Evolutionary conservation across 2,888 invertebrate species (phyloP), one percentile per base, ranked within the genome.

Genomic region (Yponomeuta cagnagella): DNA sequence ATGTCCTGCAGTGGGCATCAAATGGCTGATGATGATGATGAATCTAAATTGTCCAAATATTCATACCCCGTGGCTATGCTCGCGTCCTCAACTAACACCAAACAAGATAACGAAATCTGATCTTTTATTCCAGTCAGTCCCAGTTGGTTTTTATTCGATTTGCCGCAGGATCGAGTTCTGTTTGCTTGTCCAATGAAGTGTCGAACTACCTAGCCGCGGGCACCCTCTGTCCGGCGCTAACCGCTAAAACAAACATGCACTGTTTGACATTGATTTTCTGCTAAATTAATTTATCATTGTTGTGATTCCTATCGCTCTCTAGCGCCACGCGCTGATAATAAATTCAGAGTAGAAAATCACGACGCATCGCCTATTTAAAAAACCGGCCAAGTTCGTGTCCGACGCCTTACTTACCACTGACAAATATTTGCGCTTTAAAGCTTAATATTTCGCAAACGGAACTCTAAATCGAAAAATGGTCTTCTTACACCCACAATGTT

Each of bases 261-360:
- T 89, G 88, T 89, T 89, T 89, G 84, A 84, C 86, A 85, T 88
- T 89, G 90, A 90, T 92, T 90, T 92, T 89, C 87, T 83, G 86
- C 85, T 89, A 90, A 90, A 92, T 91, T 92, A 87, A 89, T 88
- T 90, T 88, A 86, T 80, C 78, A 77, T 79, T 83, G 33, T 70
- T 68, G 69, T 72, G 63, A 71, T 73, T 75, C 74, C 72, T 69
- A 58, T 70, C 69, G 71, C 43, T 70, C 10, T 67, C 37, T 58
- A 4, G 3, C 52, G 52, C 52, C 15, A 15, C 15, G 6, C 52
- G n/a, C n/a, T 12, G 12, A 58, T 58, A 15, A 15, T 58, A 58
- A 15, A 58, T 58, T 58, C 3, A 15, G 12, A 2, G 15, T 43
- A 8, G 8, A 43, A 43, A 43, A 43, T 5, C 43, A 43, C 8